Evolutionary conservation across 2,113 vertebrate genomes (phyloP).

Genomic region (Microcebus lehilahytsara): DNA sequence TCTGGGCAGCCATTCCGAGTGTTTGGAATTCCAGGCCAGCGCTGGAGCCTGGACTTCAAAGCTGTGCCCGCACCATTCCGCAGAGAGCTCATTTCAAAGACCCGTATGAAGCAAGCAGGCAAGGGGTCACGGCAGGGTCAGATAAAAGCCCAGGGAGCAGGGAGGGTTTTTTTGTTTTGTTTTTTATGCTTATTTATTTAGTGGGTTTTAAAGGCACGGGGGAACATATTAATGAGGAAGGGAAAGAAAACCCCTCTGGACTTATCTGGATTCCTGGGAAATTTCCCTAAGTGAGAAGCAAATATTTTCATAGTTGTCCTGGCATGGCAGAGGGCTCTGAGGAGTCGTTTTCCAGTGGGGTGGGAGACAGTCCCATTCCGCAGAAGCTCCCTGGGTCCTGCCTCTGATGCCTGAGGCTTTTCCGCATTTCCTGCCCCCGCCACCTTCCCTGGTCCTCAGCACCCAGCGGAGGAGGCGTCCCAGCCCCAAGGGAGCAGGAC

Average conservation of each 20-base stretch:
- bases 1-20: conserved; percentile 45
- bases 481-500: too few species aligned
- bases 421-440: too few species aligned
- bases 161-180: conserved; percentile 59
- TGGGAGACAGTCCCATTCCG: background rate
- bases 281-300: conserved; percentile 74
- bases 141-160: conserved; percentile 75
- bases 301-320: conserved; percentile 61
- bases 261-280: conserved; percentile 79
- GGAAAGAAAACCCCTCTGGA: conserved; percentile 69
- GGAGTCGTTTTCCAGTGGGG: background rate
- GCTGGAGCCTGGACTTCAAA: conserved; percentile 69
- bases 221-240: conserved; percentile 37
- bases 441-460: rapidly evolving
- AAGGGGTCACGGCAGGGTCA: conserved; percentile 79
- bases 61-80: conserved; percentile 62
- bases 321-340: background rate
- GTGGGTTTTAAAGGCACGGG: conserved; percentile 68
- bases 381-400: background rate
- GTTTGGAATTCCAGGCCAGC: conserved; percentile 58
- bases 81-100: conserved; percentile 79
- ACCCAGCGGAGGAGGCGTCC: too few species aligned
- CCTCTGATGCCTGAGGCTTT: background rate
- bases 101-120: conserved; percentile 69
- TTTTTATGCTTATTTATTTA: conserved; percentile 68